These are phyloP conservation scores for Myotis daubentonii DNA, from an alignment of 2,797 vertebrate species.

Conservation along the genomic window DNA sequence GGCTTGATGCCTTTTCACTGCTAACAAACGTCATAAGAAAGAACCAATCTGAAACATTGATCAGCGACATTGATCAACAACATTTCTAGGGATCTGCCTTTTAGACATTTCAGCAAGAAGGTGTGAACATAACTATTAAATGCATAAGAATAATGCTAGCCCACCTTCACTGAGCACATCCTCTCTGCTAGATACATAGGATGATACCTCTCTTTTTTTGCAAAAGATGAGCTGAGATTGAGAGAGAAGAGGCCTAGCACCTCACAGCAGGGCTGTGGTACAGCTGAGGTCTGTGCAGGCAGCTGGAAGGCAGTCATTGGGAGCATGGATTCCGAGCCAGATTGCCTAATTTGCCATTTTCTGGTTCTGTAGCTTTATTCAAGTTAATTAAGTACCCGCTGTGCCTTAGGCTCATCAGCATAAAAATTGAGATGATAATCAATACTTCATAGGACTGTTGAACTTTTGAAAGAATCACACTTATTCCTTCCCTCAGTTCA, in stretches of 20 bases:
- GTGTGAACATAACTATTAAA: not conserved
- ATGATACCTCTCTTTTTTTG: not conserved
- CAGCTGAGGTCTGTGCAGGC: not conserved
- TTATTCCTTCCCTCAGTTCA: not conserved
- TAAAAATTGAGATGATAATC: not conserved
- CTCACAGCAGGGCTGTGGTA: accelerated
- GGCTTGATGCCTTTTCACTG: not conserved
- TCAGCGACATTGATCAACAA: not conserved
- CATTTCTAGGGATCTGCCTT: not conserved
- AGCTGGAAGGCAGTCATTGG: not conserved
- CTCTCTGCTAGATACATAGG: not conserved
- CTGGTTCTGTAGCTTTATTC: not conserved
- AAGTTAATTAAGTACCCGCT: not conserved
- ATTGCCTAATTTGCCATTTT: not conserved
- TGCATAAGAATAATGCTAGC: not conserved
- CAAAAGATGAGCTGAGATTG: not conserved
- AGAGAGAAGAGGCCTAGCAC: not conserved
- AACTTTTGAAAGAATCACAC: not conserved
- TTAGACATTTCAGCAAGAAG: not conserved
- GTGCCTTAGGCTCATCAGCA: not conserved
- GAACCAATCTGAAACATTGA: not conserved
- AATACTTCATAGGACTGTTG: not conserved
- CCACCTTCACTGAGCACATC: not conserved
- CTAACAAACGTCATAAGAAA: not conserved
- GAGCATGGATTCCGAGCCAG: not conserved